These are phyloP conservation scores for Henricia sp. DNA, from an alignment of 53 echinoderm and acorn worm genomes.

Conservation along the genomic window DNA sequence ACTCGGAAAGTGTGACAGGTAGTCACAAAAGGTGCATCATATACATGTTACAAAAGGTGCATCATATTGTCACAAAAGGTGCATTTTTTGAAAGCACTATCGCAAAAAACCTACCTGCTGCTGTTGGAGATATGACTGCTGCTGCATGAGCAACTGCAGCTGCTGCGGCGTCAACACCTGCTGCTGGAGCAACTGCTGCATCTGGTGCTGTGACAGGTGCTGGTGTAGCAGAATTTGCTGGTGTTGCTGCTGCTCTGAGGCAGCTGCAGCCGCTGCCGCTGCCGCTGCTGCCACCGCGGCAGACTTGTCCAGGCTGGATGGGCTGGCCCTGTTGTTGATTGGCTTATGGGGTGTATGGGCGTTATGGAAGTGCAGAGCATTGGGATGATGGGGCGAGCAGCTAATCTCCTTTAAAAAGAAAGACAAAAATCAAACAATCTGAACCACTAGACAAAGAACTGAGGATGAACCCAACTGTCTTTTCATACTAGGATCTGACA, in stretches of 20 bases:
- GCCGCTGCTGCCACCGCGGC: constrained; percentile 63
- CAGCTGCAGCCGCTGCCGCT: constrained; percentile 50
- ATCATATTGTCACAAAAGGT: neutral
- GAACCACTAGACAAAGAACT: too few relatives aligned
- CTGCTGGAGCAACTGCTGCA: constrained; percentile 92
- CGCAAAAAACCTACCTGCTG: constrained; percentile 75
- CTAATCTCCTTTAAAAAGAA: constrained; percentile 22
- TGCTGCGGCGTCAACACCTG: constrained; percentile 95
- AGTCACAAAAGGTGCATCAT: neutral
- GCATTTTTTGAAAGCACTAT: neutral
- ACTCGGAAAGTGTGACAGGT: neutral
- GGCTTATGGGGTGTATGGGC: constrained; percentile 40
- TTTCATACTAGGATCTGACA: too few relatives aligned
- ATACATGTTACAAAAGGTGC: neutral
- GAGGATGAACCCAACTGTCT: too few relatives aligned
- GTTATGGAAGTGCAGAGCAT: constrained; percentile 39
- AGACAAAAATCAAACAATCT: neutral
- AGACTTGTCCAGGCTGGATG: constrained; percentile 73
- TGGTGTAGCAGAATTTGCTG: constrained; percentile 69
- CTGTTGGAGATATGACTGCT: constrained; percentile 93
- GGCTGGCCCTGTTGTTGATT: too few relatives aligned
- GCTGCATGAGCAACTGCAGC: constrained; percentile 89
- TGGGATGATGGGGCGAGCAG: constrained; percentile 54
- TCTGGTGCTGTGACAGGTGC: constrained; percentile 86
- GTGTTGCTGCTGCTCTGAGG: constrained; percentile 50